Evolutionary conservation across 2,888 invertebrate genomes (phyloP), one percentile per base, ranked within the genome.

Genomic region (Conistra vaccinii): DNA sequence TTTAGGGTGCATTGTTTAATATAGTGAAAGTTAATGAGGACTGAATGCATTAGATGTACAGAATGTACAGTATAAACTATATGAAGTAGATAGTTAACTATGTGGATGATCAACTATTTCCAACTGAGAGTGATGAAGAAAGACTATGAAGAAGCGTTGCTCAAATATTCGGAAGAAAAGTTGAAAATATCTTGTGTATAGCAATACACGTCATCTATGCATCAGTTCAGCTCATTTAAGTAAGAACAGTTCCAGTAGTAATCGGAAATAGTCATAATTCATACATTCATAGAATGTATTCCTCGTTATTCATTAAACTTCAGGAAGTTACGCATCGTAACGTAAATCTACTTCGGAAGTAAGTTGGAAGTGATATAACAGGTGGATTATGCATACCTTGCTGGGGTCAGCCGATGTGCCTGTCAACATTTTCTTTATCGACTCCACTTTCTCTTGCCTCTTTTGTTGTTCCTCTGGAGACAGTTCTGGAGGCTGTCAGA

Each of bases 341-440:
- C 62, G 63, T 78, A 83, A 80, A 73, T 72, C 70, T 72, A 78
- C 42, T 75, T 78, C 78, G 73, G 84, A 81, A 80, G 79, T 80
- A 35, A 80, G 39, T 78, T 53, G 35, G 23, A 42, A 72, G n/a
- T 78, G 69, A 80, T 63, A 42, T 68, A 77, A 76, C 53, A 79
- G 55, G 20, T 51, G 73, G n/a, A 29, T 70, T 61, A 72, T 58
- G 80, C 86, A 84, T 84, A 96, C 96, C 95, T 96, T 96, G 84
- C 89, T 95, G 23, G 94, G 94, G 87, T 97, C 96, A 60, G 95
- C 94, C 35, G 96, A 95, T 7, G 97, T 96, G 90, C 98, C 97
- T 0, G 98, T 98, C 26, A 99, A 97, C 98, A 99, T 98, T 93
- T 98, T 98, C 92, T 98, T 98, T 83, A 99, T 99, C 20, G 98